Conservation (phyloP, 2,888 invertebrate species). For the Lithodes maja region DNA sequence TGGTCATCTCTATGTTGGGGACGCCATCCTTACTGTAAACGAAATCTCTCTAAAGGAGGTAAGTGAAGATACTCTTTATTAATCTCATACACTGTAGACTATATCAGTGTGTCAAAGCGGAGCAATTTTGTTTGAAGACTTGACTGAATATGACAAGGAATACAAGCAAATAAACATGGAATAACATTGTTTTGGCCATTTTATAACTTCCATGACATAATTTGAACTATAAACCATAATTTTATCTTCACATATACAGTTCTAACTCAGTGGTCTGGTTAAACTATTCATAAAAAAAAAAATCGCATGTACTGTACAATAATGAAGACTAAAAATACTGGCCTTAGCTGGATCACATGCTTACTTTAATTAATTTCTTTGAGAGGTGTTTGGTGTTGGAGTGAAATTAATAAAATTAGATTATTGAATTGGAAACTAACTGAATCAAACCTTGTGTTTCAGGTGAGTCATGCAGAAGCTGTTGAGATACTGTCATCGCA, state of each 20-base stretch:
- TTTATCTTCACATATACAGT: too few relatives aligned
- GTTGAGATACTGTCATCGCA: conserved; percentile 86
- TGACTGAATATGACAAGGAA: too few relatives aligned
- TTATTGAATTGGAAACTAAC: too few relatives aligned
- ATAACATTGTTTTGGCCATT: too few relatives aligned
- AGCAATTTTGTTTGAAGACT: background rate
- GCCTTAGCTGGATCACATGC: too few relatives aligned
- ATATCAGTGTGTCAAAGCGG: background rate
- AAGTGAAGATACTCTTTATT: conserved; percentile 71
- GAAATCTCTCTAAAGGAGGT: conserved; percentile 85
- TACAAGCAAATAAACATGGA: too few relatives aligned
- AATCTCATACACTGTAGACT: too few relatives aligned
- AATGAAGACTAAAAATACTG: background rate
- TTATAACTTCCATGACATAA: too few relatives aligned
- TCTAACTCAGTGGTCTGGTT: too few relatives aligned
- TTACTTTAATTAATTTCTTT: too few relatives aligned
- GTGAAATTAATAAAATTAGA: background rate
- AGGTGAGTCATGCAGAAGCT: conserved; percentile 87
- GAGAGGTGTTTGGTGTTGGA: too few relatives aligned
- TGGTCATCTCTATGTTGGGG: conserved; percentile 85
- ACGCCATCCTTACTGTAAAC: conserved; percentile 88
- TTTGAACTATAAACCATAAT: too few relatives aligned
- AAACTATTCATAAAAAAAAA: background rate
- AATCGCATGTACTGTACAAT: background rate
- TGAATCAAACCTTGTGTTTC: background rate